Evolutionary conservation across 2,113 vertebrate species (phyloP).

Genomic region (Stigmatopora argus): DNA sequence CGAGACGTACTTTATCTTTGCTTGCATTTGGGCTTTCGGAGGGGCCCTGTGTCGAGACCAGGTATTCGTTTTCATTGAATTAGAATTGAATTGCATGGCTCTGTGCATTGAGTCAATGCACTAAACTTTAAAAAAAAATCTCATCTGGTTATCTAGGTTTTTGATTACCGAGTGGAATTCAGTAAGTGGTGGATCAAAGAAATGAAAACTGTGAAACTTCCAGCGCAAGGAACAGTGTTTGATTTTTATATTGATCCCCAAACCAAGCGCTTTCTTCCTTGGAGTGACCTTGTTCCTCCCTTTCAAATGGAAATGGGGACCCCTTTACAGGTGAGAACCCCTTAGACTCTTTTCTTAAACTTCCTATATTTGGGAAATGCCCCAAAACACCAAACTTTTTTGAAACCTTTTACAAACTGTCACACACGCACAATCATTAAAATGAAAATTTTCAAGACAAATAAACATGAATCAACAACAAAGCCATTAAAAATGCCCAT

Average conservation of each 20-base stretch:
- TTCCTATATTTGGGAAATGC: not conserved
- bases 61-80: conserved; percentile 24
- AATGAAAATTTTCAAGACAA: conserved; percentile 41
- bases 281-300: conserved; percentile 60
- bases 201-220: conserved; percentile 77
- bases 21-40: conserved; percentile 75
- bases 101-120: not conserved
- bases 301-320: conserved; percentile 67
- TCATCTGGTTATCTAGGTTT: conserved; percentile 53
- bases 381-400: conserved; percentile 28
- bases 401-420: conserved; percentile 31
- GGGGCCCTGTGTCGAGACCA: conserved; percentile 75
- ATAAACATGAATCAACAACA: conserved; percentile 60
- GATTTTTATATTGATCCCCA: conserved; percentile 78
- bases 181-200: conserved; percentile 79
- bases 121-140: not conserved
- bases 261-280: conserved; percentile 71
- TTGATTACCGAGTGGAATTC: conserved; percentile 77
- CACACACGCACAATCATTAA: conserved; percentile 23
- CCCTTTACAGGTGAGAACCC: conserved; percentile 58
- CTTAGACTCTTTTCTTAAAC: not conserved
- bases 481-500: conserved; percentile 54
- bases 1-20: conserved; percentile 77
- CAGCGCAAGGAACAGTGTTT: conserved; percentile 77
- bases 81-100: not conserved